phyloP scores from a whole-genome alignment of 2,113 vertebrate genomes.

The Chloropsis cyanopogon region DNA sequence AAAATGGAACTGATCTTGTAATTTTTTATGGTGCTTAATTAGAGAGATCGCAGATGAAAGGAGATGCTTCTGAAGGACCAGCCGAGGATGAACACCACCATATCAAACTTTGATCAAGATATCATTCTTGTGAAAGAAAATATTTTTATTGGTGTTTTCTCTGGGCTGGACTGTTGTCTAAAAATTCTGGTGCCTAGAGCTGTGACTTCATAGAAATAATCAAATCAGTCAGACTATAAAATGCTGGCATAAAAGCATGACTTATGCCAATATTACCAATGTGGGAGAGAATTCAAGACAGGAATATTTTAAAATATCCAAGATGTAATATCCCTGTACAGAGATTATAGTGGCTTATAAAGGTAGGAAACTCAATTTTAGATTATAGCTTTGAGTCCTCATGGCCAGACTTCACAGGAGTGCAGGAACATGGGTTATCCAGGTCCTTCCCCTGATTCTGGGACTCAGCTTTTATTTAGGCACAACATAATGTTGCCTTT shows the following conservation, averaged over 20 bases:
- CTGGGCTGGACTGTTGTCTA: neutral
- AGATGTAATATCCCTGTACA: neutral
- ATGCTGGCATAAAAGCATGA: neutral
- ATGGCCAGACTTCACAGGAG: neutral
- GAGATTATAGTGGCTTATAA: neutral
- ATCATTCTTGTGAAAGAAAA: neutral
- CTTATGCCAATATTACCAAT: neutral
- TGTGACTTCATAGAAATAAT: neutral
- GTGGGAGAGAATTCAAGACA: neutral
- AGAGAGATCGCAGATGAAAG: neutral
- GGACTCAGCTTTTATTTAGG: neutral
- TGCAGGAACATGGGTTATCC: neutral
- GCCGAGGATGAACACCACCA: neutral
- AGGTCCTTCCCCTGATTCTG: neutral
- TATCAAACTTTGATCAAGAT: neutral
- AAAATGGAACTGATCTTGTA: neutral
- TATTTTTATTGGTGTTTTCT: neutral
- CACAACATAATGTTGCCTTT: neutral
- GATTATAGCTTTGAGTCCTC: neutral
- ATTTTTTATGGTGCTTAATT: neutral
- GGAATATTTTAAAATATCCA: neutral
- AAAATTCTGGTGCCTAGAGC: neutral
- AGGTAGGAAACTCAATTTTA: neutral
- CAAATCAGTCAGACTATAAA: neutral
- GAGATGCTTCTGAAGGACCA: neutral